Evolutionary conservation across 2,113 vertebrate genomes (phyloP).

Genomic region (Alaudala cheleensis): DNA sequence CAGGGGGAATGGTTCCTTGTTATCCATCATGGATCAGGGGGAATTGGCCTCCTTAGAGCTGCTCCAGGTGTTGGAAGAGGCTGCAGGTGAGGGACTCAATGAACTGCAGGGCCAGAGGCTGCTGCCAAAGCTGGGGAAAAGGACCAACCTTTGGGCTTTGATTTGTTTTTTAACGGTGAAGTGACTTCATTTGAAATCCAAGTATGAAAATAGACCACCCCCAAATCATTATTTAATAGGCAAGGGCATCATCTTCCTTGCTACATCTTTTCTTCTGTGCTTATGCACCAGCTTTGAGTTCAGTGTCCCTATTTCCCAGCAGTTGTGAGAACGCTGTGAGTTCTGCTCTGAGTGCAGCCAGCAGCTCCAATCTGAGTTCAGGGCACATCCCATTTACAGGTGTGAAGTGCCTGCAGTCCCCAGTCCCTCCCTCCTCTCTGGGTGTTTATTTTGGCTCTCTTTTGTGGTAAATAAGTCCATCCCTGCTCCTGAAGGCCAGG

Average conservation of each 20-base stretch:
- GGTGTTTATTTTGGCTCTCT: rapidly evolving
- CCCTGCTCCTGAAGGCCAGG: not conserved
- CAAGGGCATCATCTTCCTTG: not conserved
- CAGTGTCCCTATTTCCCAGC: not conserved
- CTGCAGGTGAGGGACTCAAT: not conserved
- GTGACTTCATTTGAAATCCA: not conserved
- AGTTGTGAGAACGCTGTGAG: not conserved
- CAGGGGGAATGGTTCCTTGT: not conserved
- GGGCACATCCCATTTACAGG: rapidly evolving
- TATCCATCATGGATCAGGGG: not conserved
- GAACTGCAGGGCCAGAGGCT: not conserved
- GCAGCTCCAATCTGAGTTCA: not conserved
- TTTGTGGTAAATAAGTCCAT: not conserved
- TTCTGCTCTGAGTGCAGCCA: not conserved
- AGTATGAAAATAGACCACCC: not conserved
- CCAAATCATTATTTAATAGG: not conserved
- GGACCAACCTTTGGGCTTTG: too few species aligned
- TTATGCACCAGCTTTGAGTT: not conserved
- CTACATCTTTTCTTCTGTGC: not conserved
- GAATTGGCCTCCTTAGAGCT: not conserved
- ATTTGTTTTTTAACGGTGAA: not conserved
- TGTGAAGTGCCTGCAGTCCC: not conserved
- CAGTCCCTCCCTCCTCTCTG: too few species aligned
- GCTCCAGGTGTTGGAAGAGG: not conserved
- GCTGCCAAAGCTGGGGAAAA: not conserved